Evolutionary conservation across 2,888 invertebrate species (phyloP).

Genomic region (Xylocampa areola): DNA sequence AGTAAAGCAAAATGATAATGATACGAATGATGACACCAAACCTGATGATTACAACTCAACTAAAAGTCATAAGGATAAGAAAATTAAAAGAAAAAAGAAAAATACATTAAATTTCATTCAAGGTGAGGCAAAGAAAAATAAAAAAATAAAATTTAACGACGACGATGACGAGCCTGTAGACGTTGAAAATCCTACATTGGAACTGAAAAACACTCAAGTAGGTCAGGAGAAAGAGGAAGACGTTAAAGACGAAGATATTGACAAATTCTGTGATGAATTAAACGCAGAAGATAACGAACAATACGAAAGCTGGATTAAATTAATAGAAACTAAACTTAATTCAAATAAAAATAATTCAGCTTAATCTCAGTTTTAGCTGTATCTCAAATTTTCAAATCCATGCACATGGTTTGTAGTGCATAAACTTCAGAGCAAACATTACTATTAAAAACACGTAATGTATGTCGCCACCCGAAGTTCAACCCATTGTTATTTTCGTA

Average conservation of each 20-base stretch:
- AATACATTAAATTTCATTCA: constrained; percentile 32
- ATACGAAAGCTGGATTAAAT: constrained; percentile 82
- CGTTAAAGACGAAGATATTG: constrained; percentile 83
- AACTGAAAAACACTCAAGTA: constrained; percentile 34
- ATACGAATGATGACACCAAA: constrained; percentile 17
- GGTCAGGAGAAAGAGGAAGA: constrained; percentile 72
- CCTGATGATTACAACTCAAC: neutral
- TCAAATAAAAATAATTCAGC: constrained; percentile 70
- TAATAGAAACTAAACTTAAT: constrained; percentile 80
- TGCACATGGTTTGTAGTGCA: no score
- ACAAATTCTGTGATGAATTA: constrained; percentile 82
- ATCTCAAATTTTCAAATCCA: no score
- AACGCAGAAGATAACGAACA: constrained; percentile 81
- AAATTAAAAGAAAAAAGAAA: constrained; percentile 39
- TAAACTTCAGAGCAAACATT: no score
- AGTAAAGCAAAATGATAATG: constrained; percentile 17
- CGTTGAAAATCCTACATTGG: constrained; percentile 34
- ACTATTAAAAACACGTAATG: no score
- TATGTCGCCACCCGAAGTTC: no score
- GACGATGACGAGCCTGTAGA: constrained; percentile 57
- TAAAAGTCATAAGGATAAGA: constrained; percentile 15
- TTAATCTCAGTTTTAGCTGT: constrained; percentile 41
- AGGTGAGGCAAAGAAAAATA: constrained; percentile 39
- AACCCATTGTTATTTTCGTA: no score
- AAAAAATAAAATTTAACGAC: constrained; percentile 63